Percentiles rank a stretch among this genome's conserved stretches.
These are phyloP conservation scores for Acromyrmex charruanus DNA, from an alignment of 1,140 invertebrate genomes.

Conservation along the genomic window DNA sequence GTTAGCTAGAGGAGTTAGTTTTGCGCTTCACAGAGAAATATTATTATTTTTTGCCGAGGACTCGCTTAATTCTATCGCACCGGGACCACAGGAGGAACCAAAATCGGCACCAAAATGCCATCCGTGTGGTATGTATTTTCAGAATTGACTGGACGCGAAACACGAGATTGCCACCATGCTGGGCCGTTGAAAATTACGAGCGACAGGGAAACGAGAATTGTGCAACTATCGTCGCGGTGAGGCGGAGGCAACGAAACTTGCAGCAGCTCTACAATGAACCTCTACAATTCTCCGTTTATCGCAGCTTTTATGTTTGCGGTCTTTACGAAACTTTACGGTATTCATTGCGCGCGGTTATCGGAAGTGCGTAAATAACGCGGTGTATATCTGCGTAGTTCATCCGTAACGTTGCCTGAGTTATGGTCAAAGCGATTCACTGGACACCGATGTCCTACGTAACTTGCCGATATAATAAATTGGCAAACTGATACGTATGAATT, in stretches of 20 bases:
- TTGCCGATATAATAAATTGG: conserved; percentile 8
- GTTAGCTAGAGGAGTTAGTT: conserved; percentile 17
- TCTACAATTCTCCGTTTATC: conserved; percentile 65
- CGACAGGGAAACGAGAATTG: conserved; percentile 24
- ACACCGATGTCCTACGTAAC: conserved; percentile 6
- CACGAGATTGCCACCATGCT: background rate
- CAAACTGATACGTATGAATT: conserved; percentile 4
- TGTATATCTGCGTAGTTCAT: conserved; percentile 7
- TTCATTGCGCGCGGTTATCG: conserved; percentile 61
- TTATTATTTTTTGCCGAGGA: conserved; percentile 48
- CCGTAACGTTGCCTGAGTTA: conserved; percentile 25
- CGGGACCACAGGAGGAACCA: background rate
- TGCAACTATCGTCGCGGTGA: conserved; percentile 30
- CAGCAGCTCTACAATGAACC: conserved; percentile 52
- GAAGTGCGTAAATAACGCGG: conserved; percentile 61
- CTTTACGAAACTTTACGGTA: conserved; percentile 58
- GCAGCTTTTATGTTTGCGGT: conserved; percentile 51
- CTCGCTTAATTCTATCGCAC: conserved; percentile 17
- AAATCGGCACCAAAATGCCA: conserved; percentile 36
- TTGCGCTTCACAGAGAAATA: conserved; percentile 6
- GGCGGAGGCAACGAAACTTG: conserved; percentile 48
- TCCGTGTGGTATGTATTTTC: background rate
- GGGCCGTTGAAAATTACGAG: conserved; percentile 54
- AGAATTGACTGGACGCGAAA: conserved; percentile 38
- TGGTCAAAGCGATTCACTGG: conserved; percentile 8